These are phyloP conservation scores for Leistus spinibarbis DNA, from an alignment of 2,888 invertebrate genomes.

Conservation along the genomic window DNA sequence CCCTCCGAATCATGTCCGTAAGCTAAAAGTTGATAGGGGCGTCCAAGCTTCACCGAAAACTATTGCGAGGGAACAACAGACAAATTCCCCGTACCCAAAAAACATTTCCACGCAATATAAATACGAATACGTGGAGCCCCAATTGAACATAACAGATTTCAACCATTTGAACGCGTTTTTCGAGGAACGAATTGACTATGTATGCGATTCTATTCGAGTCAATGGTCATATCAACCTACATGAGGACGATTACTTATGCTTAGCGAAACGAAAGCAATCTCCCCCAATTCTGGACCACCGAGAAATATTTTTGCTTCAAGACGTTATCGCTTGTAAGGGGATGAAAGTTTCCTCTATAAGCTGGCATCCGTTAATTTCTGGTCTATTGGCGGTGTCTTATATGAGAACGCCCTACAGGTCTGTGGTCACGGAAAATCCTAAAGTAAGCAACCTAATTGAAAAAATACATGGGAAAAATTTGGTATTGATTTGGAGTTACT, in stretches of 20 bases:
- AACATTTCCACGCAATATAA: slow-evolving; percentile 74
- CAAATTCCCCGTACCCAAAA: slow-evolving; percentile 68
- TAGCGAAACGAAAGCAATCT: neutral
- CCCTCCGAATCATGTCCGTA: neutral
- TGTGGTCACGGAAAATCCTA: too few species aligned
- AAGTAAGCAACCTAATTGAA: slow-evolving; percentile 43
- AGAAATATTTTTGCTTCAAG: slow-evolving; percentile 62
- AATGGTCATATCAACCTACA: slow-evolving; percentile 64
- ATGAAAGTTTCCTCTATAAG: slow-evolving; percentile 68
- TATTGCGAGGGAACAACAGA: slow-evolving; percentile 68
- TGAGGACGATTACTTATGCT: slow-evolving; percentile 62
- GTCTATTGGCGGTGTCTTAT: slow-evolving; percentile 70
- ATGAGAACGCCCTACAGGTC: slow-evolving; percentile 46
- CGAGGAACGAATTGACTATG: neutral
- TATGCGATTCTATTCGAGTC: slow-evolving; percentile 48
- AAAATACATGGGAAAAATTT: slow-evolving; percentile 58
- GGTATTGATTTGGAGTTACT: slow-evolving; percentile 76
- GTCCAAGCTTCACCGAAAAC: slow-evolving; percentile 64
- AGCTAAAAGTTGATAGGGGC: slow-evolving; percentile 58
- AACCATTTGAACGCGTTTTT: slow-evolving; percentile 3
- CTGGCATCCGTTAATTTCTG: slow-evolving; percentile 76
- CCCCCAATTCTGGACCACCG: neutral
- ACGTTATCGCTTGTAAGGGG: slow-evolving; percentile 67
- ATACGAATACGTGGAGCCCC: slow-evolving; percentile 52
- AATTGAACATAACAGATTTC: neutral